phyloP scores from a whole-genome alignment of 2,113 vertebrate species.

The Galemys pyrenaicus region DNA sequence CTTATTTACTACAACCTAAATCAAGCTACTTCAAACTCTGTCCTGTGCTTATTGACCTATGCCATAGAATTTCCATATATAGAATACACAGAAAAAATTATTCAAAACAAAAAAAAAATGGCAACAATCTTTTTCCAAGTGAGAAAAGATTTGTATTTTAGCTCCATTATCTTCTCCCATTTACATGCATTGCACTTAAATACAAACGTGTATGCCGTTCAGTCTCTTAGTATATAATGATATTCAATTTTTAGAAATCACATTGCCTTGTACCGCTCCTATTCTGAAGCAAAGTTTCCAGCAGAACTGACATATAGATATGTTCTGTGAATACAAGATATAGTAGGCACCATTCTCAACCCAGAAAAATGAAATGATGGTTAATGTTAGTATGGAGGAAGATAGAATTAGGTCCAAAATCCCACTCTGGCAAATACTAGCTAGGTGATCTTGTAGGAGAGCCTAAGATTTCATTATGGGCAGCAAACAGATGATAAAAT shows the following conservation, averaged over 20 bases:
- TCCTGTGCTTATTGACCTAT: not conserved
- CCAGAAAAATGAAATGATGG: not conserved
- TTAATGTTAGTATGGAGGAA: not conserved
- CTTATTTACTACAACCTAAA: not conserved
- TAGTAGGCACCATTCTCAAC: not conserved
- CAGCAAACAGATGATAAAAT: not conserved
- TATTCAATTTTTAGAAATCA: not conserved
- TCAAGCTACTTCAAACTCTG: not conserved
- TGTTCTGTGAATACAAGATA: not conserved
- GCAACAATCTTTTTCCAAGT: not conserved
- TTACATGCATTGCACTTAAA: not conserved
- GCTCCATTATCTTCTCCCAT: not conserved
- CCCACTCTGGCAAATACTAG: not conserved
- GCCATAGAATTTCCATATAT: not conserved
- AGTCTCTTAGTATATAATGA: not conserved
- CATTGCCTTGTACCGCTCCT: not conserved
- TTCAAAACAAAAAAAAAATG: constrained; percentile 13
- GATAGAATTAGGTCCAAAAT: not conserved
- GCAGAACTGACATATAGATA: not conserved
- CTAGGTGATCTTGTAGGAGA: not conserved
- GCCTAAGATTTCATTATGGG: not conserved
- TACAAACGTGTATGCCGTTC: not conserved
- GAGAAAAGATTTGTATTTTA: not conserved
- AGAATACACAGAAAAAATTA: not conserved
- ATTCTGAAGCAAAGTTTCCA: not conserved